Evolutionary conservation across 2,797 vertebrate genomes (phyloP), one percentile per base, ranked within the genome.

Genomic region (Hirundo rustica): DNA sequence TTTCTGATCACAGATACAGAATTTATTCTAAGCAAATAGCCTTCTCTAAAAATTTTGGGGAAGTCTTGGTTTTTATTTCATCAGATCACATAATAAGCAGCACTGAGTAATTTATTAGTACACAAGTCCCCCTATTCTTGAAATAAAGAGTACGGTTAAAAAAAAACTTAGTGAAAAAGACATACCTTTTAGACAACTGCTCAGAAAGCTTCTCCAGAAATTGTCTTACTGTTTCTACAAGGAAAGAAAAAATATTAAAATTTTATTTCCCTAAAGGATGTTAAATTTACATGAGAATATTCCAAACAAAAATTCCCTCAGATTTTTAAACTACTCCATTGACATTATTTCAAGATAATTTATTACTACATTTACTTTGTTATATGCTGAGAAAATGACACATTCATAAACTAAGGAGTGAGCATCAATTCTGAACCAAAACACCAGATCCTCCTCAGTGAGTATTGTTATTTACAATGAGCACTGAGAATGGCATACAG

Each of bases 141-240:
- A 85, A 81, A 72, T 62, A 80, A 57, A 68, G 38, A 58, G 10
- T 45, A 54, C 9, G 7, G 5, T 73, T 57, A 38, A 70, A 89
- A 90, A 80, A 73, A 23, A 67, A 38, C 11, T 65, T 7, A 34
- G 21, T 13, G 45, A 62, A 92, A 85, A 86, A 89, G 48, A 96
- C 91, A 50, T 97, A 99, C 99, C 98, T 99, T 97, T 99, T 98
- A 62, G 97, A 98, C 77, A 99, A 98, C 92, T 98, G 99, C 85
- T 99, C 98, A 79, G 99, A 99, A 78, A 99, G 97, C 94, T 99
- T 97, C 97, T 98, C 98, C 64, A 99, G 98, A 96, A 99, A 99
- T 67, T 97, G 98, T 98, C 98, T 99, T 94, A 99, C 99, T 4
- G 97, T 99, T 95, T 99, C 99, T 99, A 97, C 81, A 96, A 96